Conservation (phyloP, 2,888 invertebrate genomes). For the Diarsia mendica region DNA sequence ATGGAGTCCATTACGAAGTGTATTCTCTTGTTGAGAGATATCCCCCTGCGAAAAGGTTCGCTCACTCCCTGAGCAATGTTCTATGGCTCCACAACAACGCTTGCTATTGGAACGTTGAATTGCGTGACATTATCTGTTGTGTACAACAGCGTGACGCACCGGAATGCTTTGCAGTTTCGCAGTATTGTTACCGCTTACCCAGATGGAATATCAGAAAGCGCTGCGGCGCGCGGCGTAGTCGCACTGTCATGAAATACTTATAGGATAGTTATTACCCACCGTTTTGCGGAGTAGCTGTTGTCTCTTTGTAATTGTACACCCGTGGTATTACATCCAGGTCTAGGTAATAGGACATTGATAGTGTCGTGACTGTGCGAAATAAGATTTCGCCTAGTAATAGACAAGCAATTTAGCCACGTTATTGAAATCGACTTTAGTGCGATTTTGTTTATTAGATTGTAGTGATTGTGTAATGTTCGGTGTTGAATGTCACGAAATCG, state of each 20-base stretch:
- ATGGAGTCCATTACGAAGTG: conserved; percentile 76
- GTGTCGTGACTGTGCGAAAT: conserved; percentile 81
- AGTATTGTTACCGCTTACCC: conserved; percentile 68
- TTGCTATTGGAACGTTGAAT: conserved; percentile 54
- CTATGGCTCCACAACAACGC: conserved; percentile 19
- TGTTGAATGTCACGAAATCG: conserved; percentile 80
- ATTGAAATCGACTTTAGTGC: conserved; percentile 74
- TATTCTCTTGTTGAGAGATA: conserved; percentile 63
- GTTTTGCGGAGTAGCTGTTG: conserved; percentile 75
- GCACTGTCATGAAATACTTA: conserved; percentile 69
- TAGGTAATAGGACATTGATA: conserved; percentile 77
- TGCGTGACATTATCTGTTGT: conserved; percentile 68
- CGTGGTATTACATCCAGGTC: conserved; percentile 74
- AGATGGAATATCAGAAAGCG: conserved; percentile 74
- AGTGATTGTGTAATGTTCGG: conserved; percentile 74
- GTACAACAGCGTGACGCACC: conserved; percentile 70
- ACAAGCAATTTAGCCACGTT: conserved; percentile 72
- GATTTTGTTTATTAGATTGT: conserved; percentile 73
- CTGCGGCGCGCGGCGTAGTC: conserved; percentile 52
- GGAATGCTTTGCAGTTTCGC: conserved; percentile 68
- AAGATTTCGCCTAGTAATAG: conserved; percentile 75
- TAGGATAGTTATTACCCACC: conserved; percentile 72
- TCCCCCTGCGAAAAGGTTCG: conserved; percentile 39
- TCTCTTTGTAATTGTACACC: conserved; percentile 78
- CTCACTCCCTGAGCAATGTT: conserved; percentile 20